phyloP scores from a whole-genome alignment of 2,113 vertebrate species.

The Psilopogon haemacephalus region DNA sequence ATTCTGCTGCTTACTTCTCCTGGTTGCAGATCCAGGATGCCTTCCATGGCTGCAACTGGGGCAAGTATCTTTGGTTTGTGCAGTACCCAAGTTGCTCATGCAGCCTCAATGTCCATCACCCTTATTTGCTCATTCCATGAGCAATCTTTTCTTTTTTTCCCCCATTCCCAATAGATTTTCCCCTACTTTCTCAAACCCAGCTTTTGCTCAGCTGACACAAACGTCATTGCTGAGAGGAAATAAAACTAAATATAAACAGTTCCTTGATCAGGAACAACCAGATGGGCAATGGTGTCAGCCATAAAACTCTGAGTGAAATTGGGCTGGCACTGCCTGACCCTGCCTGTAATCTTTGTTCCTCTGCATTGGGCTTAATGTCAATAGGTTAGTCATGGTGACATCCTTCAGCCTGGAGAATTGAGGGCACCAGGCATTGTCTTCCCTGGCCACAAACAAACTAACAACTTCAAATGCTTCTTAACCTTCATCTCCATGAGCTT shows the following conservation, averaged over 20 bases:
- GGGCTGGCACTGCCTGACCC: constrained; percentile 1
- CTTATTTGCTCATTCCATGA: constrained; percentile 1
- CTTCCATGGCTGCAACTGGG: background rate
- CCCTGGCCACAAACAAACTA: constrained; percentile 39
- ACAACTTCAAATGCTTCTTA: constrained; percentile 54
- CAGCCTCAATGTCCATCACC: background rate
- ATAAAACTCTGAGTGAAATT: background rate
- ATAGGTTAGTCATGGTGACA: background rate
- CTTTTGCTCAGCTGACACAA: background rate
- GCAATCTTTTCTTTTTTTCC: background rate
- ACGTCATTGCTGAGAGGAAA: background rate
- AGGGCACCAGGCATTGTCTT: background rate
- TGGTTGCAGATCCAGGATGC: fast-evolving
- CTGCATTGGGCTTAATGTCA: background rate
- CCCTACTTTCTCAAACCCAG: background rate
- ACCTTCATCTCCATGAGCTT: constrained; percentile 61
- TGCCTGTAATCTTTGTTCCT: background rate
- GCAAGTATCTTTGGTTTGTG: background rate
- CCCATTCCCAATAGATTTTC: background rate
- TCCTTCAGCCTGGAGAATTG: background rate
- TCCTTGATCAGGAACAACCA: background rate
- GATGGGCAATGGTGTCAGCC: constrained; percentile 18
- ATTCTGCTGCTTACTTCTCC: background rate
- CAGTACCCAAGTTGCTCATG: background rate
- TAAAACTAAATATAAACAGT: background rate